Evolutionary conservation across 1,140 invertebrate species (phyloP), one percentile per base, ranked within the genome.

Genomic region (Drosophila dunni): DNA sequence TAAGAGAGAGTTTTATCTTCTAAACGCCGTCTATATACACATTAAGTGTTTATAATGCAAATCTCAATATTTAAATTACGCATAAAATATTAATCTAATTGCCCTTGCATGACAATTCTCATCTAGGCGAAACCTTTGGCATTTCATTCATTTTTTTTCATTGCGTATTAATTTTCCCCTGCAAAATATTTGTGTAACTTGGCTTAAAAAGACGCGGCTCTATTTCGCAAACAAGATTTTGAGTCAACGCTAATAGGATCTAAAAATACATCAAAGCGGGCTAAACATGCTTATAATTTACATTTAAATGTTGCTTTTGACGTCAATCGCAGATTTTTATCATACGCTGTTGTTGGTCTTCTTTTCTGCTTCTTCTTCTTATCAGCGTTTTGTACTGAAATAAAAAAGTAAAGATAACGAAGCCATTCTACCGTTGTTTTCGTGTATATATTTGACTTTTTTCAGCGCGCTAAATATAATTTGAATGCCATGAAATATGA

Each of bases 291-390:
- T 66, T 48, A 54, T 71, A 70, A 75, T 82, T 82, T 71, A 38
- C 62, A 79, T 79, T 67, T 70, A 75, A 79, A 83, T 83, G 62
- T 54, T 54, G 75, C 13, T 42, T 33, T 48, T 82, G 80, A 75
- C 79, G 79, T 82, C 80, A 83, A 79, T 78, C 48, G 61, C 63
- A 64, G 68, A 64, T 63, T 78, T 81, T 70, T 29, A 10, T 60
- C 33, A 33, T 13, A 48, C 45, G 46, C 56, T 29, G 24, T 29
- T 4, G 24, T 29, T 29, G 1, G 24, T 29, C 24, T 29, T 29
- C 5, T 29, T 29, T 51, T 33, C 11, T 42, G 17, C 57, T 38
- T 51, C 38, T 60, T 75, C 8, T 20, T 71, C 33, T 61, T 57
- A 48, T 64, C 42, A 8, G 9, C 45, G 17, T 71, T 64, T 54